Evolutionary conservation across 2,888 invertebrate species (phyloP), one percentile per base, ranked within the genome.

Genomic region (Lampropteryx suffumata): DNA sequence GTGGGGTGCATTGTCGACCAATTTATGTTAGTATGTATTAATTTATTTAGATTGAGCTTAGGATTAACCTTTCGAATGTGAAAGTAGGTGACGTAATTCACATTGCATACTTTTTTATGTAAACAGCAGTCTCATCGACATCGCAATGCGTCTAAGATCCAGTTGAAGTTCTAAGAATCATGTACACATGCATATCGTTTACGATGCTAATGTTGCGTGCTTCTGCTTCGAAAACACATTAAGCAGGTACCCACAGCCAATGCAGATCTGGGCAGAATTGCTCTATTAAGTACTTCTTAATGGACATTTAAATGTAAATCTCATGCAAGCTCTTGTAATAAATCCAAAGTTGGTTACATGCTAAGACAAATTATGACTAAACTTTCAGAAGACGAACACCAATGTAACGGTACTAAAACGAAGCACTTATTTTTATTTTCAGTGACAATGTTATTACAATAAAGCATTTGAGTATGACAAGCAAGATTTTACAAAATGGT

Each of bases 121-220:
- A 33, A 27, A 28, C 26, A 50, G 39, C 30, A 42, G 35, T 36
- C 14, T 40, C 45, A 45, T 40, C 28, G 13, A 37, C 29, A 41
- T 50, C 46, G 49, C 48, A 52, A 45, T 56, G 48, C 36, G 34
- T 52, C 40, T 47, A 56, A 51, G 55, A 61, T 53, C 44, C 47
- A 50, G 44, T 39, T 32, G 36, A 35, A 46, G 50, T 61, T 58
- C 61, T 45, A 10, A 48, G 61, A 61, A 58, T 28, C 41, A 30
- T 51, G 48, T 49, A 51, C 33, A 46, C 37, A 55, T 55, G 49
- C 64, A 62, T 68, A 69, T 75, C 64, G 75, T 76, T 77, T 76
- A 72, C 73, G 74, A 76, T 75, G 73, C 62, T 72, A 81, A 80
- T 75, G 68, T 69, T 67, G 71, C 76, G 64, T 73, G 71, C 61